Base-by-base conservation (phyloP, 2,888 invertebrate genomes). In the Drosophila subsilvestris region DNA sequence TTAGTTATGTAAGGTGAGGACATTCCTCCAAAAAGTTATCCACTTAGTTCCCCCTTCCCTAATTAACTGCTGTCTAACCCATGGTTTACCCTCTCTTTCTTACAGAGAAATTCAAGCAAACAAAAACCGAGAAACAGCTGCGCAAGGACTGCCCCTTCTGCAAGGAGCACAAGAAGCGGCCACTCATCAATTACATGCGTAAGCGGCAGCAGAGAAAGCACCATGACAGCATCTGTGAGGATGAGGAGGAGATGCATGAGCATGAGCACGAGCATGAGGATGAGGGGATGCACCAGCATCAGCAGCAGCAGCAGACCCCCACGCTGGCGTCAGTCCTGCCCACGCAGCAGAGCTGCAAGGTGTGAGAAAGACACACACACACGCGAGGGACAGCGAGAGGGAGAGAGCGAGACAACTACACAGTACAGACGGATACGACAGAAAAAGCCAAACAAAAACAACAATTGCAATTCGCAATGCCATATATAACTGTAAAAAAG, bases 141-240 rank as follows among this genome's bases (percentile, higher is more conserved):
- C 93, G 92, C 72, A 92, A 92, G 68, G 91, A 91, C 37, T 94
- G 94, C 63, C 92, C 93, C 14, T 92, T 94, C 65, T 94, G 94
- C 83, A 93, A 93, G 69, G 93, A 93, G 75, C 93, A 92, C 70
- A 93, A 93, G 82, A 92, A 93, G 71, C 91, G 94, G 47, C 93
- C 92, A 3, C 84, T 94, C 4, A 92, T 93, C 2, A 92, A 91
- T 58, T 94, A 93, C 79, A 92, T 94, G 74, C 90, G 93, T 54
- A 92, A 92, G 68, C 93, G 93, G 63, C 91, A 93, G n/a, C 91
- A 92, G 20, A 91, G 92, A n/a, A 93, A 92, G 77, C 92, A 92
- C 68, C 92, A 93, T 76, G 91, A 93, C 58, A 93, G 93, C 76
- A 93, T 93, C 70, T 92, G 92, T 76, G 93, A 93, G 76, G 93